Evolutionary conservation across 2,888 invertebrate species (phyloP).

Genomic region (Troides helena): DNA sequence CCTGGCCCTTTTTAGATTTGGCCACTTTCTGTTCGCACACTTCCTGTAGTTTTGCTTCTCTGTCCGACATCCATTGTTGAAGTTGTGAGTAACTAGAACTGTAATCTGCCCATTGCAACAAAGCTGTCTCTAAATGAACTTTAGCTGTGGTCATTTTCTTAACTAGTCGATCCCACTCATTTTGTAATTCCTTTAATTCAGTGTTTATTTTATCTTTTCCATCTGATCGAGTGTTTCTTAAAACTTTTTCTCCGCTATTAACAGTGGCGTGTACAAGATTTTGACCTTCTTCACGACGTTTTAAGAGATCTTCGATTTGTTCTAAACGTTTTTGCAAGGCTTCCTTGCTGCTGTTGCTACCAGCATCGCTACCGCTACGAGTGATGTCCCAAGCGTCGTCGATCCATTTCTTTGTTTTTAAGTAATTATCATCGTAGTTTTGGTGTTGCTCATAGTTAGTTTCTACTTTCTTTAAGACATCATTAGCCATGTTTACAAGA

Average conservation of each 20-base stretch:
- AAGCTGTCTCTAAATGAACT: slow-evolving; percentile 92
- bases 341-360: slow-evolving; percentile 89
- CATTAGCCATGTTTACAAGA: slow-evolving; percentile 91
- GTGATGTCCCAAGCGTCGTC: slow-evolving; percentile 91
- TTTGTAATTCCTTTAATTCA: slow-evolving; percentile 93
- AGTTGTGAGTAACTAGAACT: slow-evolving; percentile 95
- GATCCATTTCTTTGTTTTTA: slow-evolving; percentile 91
- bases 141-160: slow-evolving; percentile 95
- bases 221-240: slow-evolving; percentile 92
- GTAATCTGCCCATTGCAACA: slow-evolving; percentile 97
- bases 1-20: slow-evolving; percentile 88
- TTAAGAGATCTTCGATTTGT: slow-evolving; percentile 88
- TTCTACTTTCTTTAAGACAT: slow-evolving; percentile 94
- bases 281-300: slow-evolving; percentile 92
- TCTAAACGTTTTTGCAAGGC: slow-evolving; percentile 89
- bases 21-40: slow-evolving; percentile 91
- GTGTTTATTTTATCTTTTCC: slow-evolving; percentile 92
- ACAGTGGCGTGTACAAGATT: slow-evolving; percentile 92
- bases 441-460: slow-evolving; percentile 92
- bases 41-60: slow-evolving; percentile 94
- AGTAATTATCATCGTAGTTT: slow-evolving; percentile 87
- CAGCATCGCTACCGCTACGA: slow-evolving; percentile 88
- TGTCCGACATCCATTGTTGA: slow-evolving; percentile 96
- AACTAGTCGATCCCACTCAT: slow-evolving; percentile 94
- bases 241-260: slow-evolving; percentile 93